These are phyloP conservation scores for Sphaerodactylus townsendi DNA, from an alignment of 2,113 vertebrate species.

Conservation along the genomic window DNA sequence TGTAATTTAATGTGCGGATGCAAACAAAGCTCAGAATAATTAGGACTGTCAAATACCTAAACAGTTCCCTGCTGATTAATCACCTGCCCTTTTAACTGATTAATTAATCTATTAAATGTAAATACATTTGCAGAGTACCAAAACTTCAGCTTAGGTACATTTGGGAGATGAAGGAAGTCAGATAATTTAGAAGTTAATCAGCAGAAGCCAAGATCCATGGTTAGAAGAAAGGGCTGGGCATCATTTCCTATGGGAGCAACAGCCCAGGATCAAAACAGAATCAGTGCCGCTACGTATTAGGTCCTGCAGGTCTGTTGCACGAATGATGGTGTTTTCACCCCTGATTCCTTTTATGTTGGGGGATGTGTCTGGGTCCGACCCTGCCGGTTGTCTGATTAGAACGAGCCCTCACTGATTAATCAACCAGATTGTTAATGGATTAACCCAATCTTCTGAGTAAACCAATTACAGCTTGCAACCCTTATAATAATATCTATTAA, in stretches of 20 bases:
- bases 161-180: neutral
- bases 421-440: neutral
- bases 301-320: too few species aligned
- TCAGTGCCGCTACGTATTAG: neutral
- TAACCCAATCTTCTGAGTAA: neutral
- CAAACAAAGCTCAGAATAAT: neutral
- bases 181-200: neutral
- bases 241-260: neutral
- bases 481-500: neutral
- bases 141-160: neutral
- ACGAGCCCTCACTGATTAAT: neutral
- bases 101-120: constrained; percentile 19
- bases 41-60: neutral
- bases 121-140: neutral
- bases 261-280: neutral
- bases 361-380: too few species aligned
- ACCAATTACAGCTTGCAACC: constrained; percentile 4
- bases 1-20: neutral
- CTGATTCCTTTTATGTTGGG: too few species aligned
- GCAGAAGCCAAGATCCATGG: too few species aligned
- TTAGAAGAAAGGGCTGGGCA: neutral
- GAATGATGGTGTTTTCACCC: too few species aligned
- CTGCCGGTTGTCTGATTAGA: neutral
- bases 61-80: constrained; percentile 1
- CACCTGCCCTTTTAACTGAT: neutral